A percentile compares a stretch with the other conserved stretches of the same genome.
phyloP scores from a whole-genome alignment of 2,888 invertebrate genomes.

The Pristionchus maxplancki region DNA sequence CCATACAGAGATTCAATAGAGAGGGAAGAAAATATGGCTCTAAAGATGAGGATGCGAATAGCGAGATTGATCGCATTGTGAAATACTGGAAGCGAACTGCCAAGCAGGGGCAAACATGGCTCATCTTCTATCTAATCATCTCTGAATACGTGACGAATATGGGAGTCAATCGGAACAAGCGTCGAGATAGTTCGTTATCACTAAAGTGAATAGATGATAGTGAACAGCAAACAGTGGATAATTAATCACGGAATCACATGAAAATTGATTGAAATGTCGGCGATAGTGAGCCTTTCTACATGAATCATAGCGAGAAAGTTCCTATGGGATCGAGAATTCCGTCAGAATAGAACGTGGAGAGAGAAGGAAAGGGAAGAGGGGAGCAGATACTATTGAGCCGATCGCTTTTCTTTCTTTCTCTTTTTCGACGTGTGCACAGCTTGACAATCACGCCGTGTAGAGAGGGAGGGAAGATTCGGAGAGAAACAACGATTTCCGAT shows the following conservation, averaged over 20 bases:
- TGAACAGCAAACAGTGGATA: too few relatives aligned
- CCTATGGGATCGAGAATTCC: conserved; percentile 18
- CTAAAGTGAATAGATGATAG: too few relatives aligned
- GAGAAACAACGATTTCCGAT: conserved; percentile 34
- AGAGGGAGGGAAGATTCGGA: background rate
- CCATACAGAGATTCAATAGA: conserved; percentile 24
- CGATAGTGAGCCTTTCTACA: conserved; percentile 1
- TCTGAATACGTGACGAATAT: background rate
- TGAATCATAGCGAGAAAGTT: background rate
- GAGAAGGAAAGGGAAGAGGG: background rate
- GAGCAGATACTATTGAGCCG: conserved; percentile 46
- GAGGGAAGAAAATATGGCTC: conserved; percentile 20
- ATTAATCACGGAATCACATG: background rate
- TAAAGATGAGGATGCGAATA: conserved; percentile 33
- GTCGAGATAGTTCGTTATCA: too few relatives aligned
- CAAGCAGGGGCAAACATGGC: background rate
- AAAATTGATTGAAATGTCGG: background rate
- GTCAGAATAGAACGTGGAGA: conserved; percentile 32
- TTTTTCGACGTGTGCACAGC: conserved; percentile 48
- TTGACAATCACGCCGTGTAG: conserved; percentile 43
- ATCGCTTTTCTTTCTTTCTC: conserved; percentile 40
- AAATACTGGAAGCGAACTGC: conserved; percentile 13
- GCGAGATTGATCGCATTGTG: conserved; percentile 29
- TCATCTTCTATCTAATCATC: background rate
- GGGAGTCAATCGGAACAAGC: too few relatives aligned